Conservation (phyloP, 2,888 invertebrate species). For the Tethea ocularis region DNA sequence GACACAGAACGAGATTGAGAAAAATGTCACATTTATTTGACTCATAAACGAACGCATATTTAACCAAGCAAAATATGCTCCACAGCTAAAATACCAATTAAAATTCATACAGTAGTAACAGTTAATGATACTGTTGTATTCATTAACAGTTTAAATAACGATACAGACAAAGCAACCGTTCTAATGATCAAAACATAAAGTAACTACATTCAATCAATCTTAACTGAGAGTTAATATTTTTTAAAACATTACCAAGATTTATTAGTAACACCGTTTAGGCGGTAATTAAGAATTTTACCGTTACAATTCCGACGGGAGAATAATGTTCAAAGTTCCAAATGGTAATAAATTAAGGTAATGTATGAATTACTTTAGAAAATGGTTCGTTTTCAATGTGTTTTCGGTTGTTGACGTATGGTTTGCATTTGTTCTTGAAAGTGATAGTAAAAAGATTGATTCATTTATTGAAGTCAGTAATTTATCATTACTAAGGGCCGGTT, state of each 20-base stretch:
- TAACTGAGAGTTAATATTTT: slow-evolving; percentile 12
- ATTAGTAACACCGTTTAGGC: slow-evolving; percentile 28
- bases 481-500: too few relatives aligned
- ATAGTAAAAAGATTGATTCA: neutral
- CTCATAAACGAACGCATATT: too few relatives aligned
- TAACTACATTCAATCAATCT: slow-evolving; percentile 5
- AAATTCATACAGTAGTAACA: too few relatives aligned
- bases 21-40: too few relatives aligned
- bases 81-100: too few relatives aligned
- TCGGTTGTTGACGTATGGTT: slow-evolving; percentile 1
- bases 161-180: neutral
- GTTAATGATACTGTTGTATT: too few relatives aligned
- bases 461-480: too few relatives aligned
- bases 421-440: neutral
- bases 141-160: neutral
- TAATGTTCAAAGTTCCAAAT: slow-evolving; percentile 25
- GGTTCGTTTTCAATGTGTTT: neutral
- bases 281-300: slow-evolving; percentile 35
- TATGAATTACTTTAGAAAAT: slow-evolving; percentile 7
- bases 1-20: too few relatives aligned
- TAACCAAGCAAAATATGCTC: too few relatives aligned
- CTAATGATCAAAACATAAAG: neutral
- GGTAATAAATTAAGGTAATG: slow-evolving; percentile 30
- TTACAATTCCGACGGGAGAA: slow-evolving; percentile 24
- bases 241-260: slow-evolving; percentile 30